A percentile compares a stretch with the other conserved stretches of the same genome.
Conservation (phyloP, 2,797 vertebrate genomes). For the Perdix hodgsoniae region DNA sequence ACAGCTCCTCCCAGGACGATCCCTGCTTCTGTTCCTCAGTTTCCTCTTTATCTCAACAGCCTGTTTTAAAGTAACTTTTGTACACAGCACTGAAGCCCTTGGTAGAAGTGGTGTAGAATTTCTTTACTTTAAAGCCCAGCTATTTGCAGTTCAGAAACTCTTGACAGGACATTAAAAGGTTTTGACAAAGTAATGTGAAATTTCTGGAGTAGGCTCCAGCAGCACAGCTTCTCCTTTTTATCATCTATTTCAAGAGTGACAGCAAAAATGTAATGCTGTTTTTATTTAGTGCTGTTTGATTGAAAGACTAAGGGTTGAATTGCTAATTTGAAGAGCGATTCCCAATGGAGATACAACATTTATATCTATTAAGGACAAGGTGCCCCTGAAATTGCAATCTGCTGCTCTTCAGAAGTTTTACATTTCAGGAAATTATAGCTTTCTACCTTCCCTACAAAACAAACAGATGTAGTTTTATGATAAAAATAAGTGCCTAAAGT, state of each 20-base stretch:
- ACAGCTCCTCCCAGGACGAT: neutral
- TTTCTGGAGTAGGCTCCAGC: neutral
- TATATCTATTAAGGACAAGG: slow-evolving; percentile 51
- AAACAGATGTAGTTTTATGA: neutral
- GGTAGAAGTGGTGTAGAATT: neutral
- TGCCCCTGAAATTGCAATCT: slow-evolving; percentile 52
- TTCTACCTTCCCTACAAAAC: neutral
- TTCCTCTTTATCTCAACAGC: neutral
- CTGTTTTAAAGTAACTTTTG: neutral
- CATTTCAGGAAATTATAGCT: slow-evolving; percentile 30
- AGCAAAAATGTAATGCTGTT: slow-evolving; percentile 32
- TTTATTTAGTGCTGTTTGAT: slow-evolving; percentile 56
- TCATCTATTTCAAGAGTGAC: slow-evolving; percentile 23
- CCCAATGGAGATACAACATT: slow-evolving; percentile 29
- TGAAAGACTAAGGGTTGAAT: slow-evolving; percentile 49
- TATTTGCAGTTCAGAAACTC: slow-evolving; percentile 10
- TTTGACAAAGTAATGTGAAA: neutral
- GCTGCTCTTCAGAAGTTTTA: slow-evolving; percentile 25
- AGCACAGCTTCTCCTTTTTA: slow-evolving; percentile 23
- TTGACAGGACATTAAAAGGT: neutral
- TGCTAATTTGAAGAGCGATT: slow-evolving; percentile 48
- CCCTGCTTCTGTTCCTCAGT: neutral
- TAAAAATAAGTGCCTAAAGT: neutral
- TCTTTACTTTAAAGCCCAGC: neutral
- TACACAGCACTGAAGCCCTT: neutral